Conservation (phyloP, 2,797 vertebrate species). For the Chloroceryle inda region DNA sequence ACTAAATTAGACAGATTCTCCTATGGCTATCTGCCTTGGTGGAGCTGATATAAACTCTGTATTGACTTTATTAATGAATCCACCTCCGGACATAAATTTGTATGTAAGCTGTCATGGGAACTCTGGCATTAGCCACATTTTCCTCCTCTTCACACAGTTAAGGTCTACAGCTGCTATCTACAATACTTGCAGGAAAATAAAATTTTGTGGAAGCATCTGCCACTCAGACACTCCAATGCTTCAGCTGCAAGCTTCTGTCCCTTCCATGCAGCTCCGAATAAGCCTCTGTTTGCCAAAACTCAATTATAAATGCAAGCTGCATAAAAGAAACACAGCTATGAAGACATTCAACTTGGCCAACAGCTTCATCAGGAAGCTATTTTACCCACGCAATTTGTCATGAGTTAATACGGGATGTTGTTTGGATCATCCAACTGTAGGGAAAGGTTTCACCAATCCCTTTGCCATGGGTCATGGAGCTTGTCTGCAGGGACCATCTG, state of each 20-base stretch:
- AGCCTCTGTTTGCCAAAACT: neutral
- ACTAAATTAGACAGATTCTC: slow-evolving; percentile 50
- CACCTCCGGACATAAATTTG: slow-evolving; percentile 58
- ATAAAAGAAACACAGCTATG: neutral
- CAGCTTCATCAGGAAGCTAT: neutral
- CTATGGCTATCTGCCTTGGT: slow-evolving; percentile 45
- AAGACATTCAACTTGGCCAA: neutral
- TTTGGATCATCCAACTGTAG: neutral
- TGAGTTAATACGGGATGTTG: neutral
- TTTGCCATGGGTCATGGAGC: neutral
- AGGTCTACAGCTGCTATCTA: neutral
- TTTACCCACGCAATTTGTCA: neutral
- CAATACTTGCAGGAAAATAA: slow-evolving; percentile 19
- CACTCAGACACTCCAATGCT: neutral
- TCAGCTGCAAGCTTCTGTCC: neutral
- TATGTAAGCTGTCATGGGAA: slow-evolving; percentile 43
- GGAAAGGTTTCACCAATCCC: neutral
- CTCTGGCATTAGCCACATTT: slow-evolving; percentile 28
- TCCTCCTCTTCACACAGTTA: slow-evolving; percentile 26
- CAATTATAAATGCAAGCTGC: neutral
- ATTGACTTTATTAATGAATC: slow-evolving; percentile 74
- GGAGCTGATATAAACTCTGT: slow-evolving; percentile 13
- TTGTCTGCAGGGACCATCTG: neutral
- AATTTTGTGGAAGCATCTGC: neutral
- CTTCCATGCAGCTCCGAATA: neutral